These are phyloP conservation scores for Phodopus roborovskii DNA, from an alignment of 2,113 vertebrate species.

Conservation along the genomic window DNA sequence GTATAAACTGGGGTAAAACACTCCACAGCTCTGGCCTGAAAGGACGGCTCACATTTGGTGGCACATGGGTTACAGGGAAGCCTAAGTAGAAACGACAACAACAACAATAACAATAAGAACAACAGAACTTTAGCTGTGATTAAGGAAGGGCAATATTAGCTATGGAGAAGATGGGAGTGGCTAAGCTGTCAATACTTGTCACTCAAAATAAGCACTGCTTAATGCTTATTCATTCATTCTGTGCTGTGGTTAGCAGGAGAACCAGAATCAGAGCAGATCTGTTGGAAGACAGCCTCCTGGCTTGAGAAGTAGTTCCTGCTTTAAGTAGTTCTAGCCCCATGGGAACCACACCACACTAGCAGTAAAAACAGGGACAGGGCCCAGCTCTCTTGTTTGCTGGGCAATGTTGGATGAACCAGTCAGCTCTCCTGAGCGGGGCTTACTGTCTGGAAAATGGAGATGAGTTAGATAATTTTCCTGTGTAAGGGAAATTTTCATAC, in stretches of 20 bases:
- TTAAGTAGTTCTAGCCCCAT: not conserved
- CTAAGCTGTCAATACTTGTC: not conserved
- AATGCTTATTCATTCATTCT: not conserved
- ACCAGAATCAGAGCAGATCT: not conserved
- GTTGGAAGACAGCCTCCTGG: not conserved
- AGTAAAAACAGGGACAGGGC: not conserved
- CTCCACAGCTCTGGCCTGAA: not conserved
- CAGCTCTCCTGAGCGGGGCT: not conserved
- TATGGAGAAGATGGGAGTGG: not conserved
- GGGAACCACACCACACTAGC: accelerated
- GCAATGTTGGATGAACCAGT: not conserved
- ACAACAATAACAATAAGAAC: not conserved
- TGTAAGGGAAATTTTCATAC: not conserved
- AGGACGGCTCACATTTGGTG: conserved; percentile 44
- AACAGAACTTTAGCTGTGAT: conserved; percentile 48
- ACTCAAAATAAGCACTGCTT: not conserved
- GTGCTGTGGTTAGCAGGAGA: not conserved
- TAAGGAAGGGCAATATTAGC: not conserved
- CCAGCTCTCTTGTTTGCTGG: not conserved
- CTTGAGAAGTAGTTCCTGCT: not conserved
- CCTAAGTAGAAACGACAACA: conserved; percentile 49
- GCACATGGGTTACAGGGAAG: conserved; percentile 50
- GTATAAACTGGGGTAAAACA: not conserved
- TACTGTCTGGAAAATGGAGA: not conserved
- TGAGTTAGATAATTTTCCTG: not conserved